Base-by-base conservation (phyloP, 2,888 invertebrate species). In the Aporophyla lueneburgensis region DNA sequence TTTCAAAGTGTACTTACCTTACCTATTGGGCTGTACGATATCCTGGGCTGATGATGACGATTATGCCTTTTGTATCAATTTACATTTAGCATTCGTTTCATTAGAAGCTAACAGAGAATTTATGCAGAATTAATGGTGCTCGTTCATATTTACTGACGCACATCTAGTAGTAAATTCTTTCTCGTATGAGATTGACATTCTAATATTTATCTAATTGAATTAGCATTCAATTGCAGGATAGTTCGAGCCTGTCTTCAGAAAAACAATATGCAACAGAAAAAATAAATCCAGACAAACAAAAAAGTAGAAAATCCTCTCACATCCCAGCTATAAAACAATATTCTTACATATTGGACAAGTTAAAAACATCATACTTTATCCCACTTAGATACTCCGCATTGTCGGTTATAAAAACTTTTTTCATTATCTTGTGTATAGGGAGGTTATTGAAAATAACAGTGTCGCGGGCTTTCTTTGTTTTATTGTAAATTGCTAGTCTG, bases 361-460 rank as follows among this genome's bases (percentile, higher is more conserved):
- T 85, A 83, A 87, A 88, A 85, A 85, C 85, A 88, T 86, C 81
- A 84, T 80, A 84, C 84, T 88, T 84, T 86, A 86, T 82, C 51
- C 84, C 77, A 83, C 86, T 85, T 79, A 86, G 77, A 62, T 70
- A 88, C 89, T 87, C 88, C 90, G 91, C 91, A 94, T 93, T 93
- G 93, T 91, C 87, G 90, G 94, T 92, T 93, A 94, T 95, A 95
- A 95, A 95, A 96, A 95, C 95, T 95, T 96, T 95, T 95, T 95
- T 95, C 95, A 95, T 95, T 95, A 95, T 93, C 91, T 89, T 89
- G 91, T 92, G 89, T 92, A 85, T 85, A 88, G 91, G 92, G 88
- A 92, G 94, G 93, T 95, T 95, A 96, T 95, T 95, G 95, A 95
- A 95, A 95, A 94, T 94, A 95, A 94, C 93, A 92, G 92, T 94